Conservation (phyloP, 2,888 invertebrate genomes). For the Pegoplata infirma region DNA sequence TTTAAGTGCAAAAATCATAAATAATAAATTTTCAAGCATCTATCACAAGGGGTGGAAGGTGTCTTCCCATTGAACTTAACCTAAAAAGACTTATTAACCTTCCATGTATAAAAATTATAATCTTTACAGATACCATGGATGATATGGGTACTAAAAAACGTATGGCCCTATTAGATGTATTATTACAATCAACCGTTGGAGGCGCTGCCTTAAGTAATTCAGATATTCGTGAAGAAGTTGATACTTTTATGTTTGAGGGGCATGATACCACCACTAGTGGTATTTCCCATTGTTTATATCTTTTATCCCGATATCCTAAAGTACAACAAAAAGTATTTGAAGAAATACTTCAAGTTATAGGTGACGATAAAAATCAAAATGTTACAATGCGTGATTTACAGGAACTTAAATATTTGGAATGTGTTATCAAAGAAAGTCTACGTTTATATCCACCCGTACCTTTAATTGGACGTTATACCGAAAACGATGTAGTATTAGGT, state of each 20-base stretch:
- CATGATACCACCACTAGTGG: too few relatives aligned
- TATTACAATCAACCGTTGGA: constrained; percentile 81
- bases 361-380: constrained; percentile 64
- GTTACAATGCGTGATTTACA: constrained; percentile 64
- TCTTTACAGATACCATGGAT: too few relatives aligned
- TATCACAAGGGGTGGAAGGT: too few relatives aligned
- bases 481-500: constrained; percentile 64
- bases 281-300: constrained; percentile 69
- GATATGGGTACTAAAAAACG: constrained; percentile 6
- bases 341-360: constrained; percentile 69
- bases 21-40: too few relatives aligned
- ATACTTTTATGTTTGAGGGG: too few relatives aligned
- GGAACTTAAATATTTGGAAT: too few relatives aligned
- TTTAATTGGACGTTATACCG: constrained; percentile 63
- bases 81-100: too few relatives aligned
- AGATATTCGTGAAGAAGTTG: constrained; percentile 83
- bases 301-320: constrained; percentile 70
- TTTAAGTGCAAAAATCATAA: too few relatives aligned
- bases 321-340: constrained; percentile 70
- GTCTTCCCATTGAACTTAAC: too few relatives aligned
- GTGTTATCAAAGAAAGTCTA: constrained; percentile 81
- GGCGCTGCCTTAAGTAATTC: constrained; percentile 80
- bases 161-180: too few relatives aligned
- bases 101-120: too few relatives aligned
- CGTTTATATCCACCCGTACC: constrained; percentile 82